These are phyloP conservation scores for Mimumesa dahlbomi DNA, from an alignment of 2,888 invertebrate species.

Conservation along the genomic window DNA sequence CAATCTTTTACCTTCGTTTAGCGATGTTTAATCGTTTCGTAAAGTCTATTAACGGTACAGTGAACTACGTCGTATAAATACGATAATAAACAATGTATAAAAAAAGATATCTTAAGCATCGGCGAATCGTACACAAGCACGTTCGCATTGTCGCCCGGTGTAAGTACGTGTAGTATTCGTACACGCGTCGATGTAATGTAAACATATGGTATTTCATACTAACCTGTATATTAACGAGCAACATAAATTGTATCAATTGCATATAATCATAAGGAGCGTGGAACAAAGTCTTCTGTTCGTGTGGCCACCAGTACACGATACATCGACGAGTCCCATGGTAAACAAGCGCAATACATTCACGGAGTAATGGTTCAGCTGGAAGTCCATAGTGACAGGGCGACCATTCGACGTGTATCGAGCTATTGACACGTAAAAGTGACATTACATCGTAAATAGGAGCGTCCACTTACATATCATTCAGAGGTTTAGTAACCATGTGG, in stretches of 20 bases:
- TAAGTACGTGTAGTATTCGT: too few species aligned
- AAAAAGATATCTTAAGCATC: too few species aligned
- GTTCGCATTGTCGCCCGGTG: too few species aligned
- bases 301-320: not conserved
- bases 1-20: too few species aligned
- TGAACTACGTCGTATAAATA: too few species aligned
- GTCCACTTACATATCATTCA: constrained; percentile 18
- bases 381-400: not conserved
- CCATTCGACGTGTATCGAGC: constrained; percentile 1
- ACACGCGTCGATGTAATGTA: too few species aligned
- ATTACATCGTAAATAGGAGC: constrained; percentile 28
- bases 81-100: too few species aligned
- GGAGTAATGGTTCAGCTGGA: constrained; percentile 13
- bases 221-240: too few species aligned
- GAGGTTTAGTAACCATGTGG: constrained; percentile 20
- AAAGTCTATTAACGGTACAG: too few species aligned
- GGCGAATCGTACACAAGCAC: too few species aligned
- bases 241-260: not conserved
- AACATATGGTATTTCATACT: too few species aligned
- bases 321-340: constrained; percentile 14
- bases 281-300: constrained; percentile 1
- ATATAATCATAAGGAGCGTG: not conserved
- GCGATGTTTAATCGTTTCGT: too few species aligned
- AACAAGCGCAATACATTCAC: constrained; percentile 5
- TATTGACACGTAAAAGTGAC: constrained; percentile 23